A percentile compares a stretch with the other conserved stretches of the same genome.
Evolutionary conservation across 2,797 vertebrate species (phyloP).

Genomic region (Hypotaenidia philippensis): DNA sequence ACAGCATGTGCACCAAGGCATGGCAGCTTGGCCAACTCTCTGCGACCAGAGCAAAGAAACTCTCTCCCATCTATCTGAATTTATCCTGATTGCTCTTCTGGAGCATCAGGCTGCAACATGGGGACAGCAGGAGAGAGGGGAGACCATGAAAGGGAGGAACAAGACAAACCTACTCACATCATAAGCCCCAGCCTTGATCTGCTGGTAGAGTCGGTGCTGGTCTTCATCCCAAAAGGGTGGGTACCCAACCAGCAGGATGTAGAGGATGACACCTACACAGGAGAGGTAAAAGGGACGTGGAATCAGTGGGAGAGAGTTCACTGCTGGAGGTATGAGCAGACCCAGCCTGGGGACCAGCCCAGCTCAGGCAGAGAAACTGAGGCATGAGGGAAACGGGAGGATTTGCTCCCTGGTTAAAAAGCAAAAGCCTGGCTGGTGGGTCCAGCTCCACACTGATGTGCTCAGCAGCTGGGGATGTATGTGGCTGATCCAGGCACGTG

Average conservation of each 20-base stretch:
- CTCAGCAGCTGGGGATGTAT: neutral
- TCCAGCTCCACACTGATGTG: neutral
- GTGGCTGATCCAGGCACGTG: neutral
- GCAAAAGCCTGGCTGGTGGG: neutral
- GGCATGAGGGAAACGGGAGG: rapidly evolving
- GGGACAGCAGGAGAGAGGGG: neutral
- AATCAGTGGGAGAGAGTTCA: neutral
- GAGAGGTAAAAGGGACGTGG: neutral
- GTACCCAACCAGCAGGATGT: constrained; percentile 95
- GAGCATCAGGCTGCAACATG: neutral
- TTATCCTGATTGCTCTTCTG: neutral
- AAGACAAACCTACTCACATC: constrained; percentile 86
- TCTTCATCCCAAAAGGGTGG: constrained; percentile 99
- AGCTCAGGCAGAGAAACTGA: neutral
- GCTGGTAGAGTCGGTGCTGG: constrained; percentile 96
- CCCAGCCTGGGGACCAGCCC: neutral
- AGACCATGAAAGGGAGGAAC: neutral
- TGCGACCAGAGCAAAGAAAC: neutral
- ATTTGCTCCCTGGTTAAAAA: neutral
- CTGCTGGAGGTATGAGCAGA: neutral
- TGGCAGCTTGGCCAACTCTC: neutral
- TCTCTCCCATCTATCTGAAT: neutral
- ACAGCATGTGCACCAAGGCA: neutral
- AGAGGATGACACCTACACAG: constrained; percentile 92
- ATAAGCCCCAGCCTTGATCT: constrained; percentile 98